phyloP scores from a whole-genome alignment of 2,797 vertebrate genomes.

The Pseudomugil tenellus region DNA sequence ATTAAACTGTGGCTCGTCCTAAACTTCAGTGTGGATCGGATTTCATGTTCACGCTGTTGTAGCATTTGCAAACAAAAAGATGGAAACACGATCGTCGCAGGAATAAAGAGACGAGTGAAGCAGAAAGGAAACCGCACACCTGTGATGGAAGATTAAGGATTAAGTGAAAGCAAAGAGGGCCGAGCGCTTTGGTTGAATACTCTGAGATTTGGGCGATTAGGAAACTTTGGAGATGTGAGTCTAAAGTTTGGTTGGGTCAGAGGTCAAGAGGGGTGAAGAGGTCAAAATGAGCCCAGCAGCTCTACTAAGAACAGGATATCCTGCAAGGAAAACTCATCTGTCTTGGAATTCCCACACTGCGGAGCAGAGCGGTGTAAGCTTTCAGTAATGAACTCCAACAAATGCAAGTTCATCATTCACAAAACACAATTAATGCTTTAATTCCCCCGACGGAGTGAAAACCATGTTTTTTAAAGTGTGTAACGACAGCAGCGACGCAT shows the following conservation, averaged over 20 bases:
- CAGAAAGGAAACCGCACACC: slow-evolving; percentile 30
- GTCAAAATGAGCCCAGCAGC: slow-evolving; percentile 70
- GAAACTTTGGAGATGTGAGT: slow-evolving; percentile 57
- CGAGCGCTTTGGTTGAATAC: slow-evolving; percentile 4
- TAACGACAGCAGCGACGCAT: slow-evolving; percentile 20
- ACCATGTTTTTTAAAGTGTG: slow-evolving; percentile 17
- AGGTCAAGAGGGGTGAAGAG: slow-evolving; percentile 78
- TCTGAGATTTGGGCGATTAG: slow-evolving; percentile 52
- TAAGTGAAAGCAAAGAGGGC: slow-evolving; percentile 41
- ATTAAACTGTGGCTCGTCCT: not conserved
- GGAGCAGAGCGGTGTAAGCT: slow-evolving; percentile 65
- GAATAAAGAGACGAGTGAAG: slow-evolving; percentile 18
- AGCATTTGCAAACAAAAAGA: not conserved
- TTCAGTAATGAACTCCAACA: slow-evolving; percentile 66
- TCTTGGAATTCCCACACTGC: slow-evolving; percentile 63
- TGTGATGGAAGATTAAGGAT: slow-evolving; percentile 30
- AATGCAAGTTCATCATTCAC: slow-evolving; percentile 68
- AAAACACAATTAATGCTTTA: slow-evolving; percentile 3
- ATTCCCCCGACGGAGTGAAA: not conserved
- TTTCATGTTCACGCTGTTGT: not conserved
- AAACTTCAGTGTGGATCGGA: not conserved
- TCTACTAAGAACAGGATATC: slow-evolving; percentile 81
- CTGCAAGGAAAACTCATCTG: slow-evolving; percentile 77
- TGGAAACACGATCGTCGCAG: not conserved
- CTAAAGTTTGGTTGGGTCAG: slow-evolving; percentile 61